phyloP scores from a whole-genome alignment of 2,797 vertebrate species.

The Paramormyrops hopkinsi region DNA sequence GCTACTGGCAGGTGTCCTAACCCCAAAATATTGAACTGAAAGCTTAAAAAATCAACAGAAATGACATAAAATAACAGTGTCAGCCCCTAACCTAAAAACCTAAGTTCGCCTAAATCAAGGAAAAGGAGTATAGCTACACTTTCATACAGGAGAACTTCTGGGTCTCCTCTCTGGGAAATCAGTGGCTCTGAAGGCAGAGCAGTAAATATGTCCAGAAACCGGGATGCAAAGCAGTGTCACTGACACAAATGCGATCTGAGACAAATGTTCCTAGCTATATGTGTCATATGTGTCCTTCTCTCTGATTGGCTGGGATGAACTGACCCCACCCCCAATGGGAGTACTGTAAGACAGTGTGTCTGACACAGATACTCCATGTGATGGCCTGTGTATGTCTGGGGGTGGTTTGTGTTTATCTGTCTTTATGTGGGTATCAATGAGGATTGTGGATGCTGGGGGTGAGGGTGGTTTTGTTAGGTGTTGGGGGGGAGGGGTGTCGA shows the following conservation, averaged over 20 bases:
- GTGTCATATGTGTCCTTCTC: background rate
- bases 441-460: background rate
- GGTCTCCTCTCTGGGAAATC: background rate
- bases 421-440: background rate
- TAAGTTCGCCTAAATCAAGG: background rate
- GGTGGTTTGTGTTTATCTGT: background rate
- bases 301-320: background rate
- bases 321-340: background rate
- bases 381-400: background rate
- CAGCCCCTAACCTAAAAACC: background rate
- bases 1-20: background rate
- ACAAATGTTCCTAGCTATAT: background rate
- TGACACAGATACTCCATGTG: background rate
- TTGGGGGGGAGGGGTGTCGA: background rate
- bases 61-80: background rate
- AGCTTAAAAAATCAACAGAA: background rate
- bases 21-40: background rate
- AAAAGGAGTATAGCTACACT: background rate
- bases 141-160: background rate
- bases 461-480: background rate
- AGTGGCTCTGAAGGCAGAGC: background rate
- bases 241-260: background rate
- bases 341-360: background rate
- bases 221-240: background rate
- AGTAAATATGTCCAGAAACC: background rate